Evolutionary conservation across 2,888 invertebrate species (phyloP).

Genomic region (Siphonodentalium dalli): DNA sequence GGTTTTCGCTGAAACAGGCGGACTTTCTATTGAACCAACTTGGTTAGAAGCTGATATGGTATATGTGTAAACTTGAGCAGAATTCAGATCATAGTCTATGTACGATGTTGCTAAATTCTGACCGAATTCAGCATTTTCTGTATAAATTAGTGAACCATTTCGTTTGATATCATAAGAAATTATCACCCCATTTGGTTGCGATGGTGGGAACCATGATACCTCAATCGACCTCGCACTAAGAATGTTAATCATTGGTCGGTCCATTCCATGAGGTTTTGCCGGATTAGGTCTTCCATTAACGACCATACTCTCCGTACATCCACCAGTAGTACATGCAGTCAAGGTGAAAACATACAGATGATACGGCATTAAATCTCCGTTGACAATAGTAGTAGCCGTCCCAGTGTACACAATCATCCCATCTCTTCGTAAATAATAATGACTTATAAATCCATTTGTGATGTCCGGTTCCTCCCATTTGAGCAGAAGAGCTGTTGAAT

Average conservation of each 20-base stretch:
- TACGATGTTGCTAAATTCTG: slow-evolving; percentile 39
- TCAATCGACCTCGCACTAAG: slow-evolving; percentile 58
- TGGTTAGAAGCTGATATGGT: slow-evolving; percentile 57
- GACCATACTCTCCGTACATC: slow-evolving; percentile 55
- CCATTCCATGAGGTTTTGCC: slow-evolving; percentile 49
- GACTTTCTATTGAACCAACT: slow-evolving; percentile 55
- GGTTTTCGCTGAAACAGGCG: slow-evolving; percentile 47
- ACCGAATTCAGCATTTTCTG: slow-evolving; percentile 37
- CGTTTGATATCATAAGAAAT: slow-evolving; percentile 57
- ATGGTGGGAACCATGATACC: slow-evolving; percentile 58
- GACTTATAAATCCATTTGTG: slow-evolving; percentile 56
- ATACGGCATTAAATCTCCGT: slow-evolving; percentile 47
- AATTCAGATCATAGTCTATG: slow-evolving; percentile 49
- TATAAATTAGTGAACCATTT: slow-evolving; percentile 48
- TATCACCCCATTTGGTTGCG: slow-evolving; percentile 59
- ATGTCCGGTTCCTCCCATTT: slow-evolving; percentile 53
- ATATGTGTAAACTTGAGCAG: slow-evolving; percentile 58
- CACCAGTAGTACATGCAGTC: slow-evolving; percentile 59
- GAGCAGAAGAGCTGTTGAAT: slow-evolving; percentile 48
- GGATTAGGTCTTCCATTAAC: slow-evolving; percentile 52
- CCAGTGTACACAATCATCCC: slow-evolving; percentile 47
- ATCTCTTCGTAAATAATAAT: slow-evolving; percentile 53
- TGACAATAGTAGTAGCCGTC: slow-evolving; percentile 30
- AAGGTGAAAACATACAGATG: slow-evolving; percentile 52
- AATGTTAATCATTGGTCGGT: slow-evolving; percentile 51